These are phyloP conservation scores for Speoplatyrhinus poulsoni DNA, from an alignment of 2,113 vertebrate genomes.

Conservation along the genomic window DNA sequence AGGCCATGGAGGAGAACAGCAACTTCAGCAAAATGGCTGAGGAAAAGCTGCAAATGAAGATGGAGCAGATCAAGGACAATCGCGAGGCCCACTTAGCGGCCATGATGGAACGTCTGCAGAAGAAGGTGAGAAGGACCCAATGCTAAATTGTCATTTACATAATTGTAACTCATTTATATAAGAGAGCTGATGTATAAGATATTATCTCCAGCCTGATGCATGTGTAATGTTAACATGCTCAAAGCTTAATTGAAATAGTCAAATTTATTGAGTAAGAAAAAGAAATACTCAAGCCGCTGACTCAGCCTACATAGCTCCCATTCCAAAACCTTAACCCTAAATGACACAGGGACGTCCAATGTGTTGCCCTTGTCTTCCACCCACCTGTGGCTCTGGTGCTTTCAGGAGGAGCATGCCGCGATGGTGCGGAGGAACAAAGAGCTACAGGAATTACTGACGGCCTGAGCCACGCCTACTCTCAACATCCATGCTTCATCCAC, in stretches of 20 bases:
- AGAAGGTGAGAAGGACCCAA: slow-evolving; percentile 81
- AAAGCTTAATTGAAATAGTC: too few species aligned
- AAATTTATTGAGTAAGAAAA: too few species aligned
- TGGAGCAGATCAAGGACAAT: slow-evolving; percentile 97
- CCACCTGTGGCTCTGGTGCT: slow-evolving; percentile 3
- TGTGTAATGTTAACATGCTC: background rate
- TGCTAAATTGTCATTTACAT: too few species aligned
- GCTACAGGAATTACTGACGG: slow-evolving; percentile 85
- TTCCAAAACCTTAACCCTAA: too few species aligned
- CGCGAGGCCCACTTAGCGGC: slow-evolving; percentile 90
- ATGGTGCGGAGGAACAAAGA: slow-evolving; percentile 97
- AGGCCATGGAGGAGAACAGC: slow-evolving; percentile 97
- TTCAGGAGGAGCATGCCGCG: slow-evolving; percentile 89
- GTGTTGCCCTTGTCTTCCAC: background rate
- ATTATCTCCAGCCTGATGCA: too few species aligned
- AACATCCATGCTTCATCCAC: slow-evolving; percentile 40
- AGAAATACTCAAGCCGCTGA: too few species aligned
- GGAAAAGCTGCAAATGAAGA: slow-evolving; percentile 90
- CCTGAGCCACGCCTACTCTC: slow-evolving; percentile 58
- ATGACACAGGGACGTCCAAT: too few species aligned
- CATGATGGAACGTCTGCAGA: slow-evolving; percentile 92
- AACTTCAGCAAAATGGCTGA: slow-evolving; percentile 98
- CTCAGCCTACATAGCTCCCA: too few species aligned
- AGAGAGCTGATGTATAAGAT: background rate
- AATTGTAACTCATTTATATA: background rate